Evolutionary conservation across 2,113 vertebrate genomes (phyloP), one percentile per base, ranked within the genome.

Genomic region (Eulemur rufifrons): DNA sequence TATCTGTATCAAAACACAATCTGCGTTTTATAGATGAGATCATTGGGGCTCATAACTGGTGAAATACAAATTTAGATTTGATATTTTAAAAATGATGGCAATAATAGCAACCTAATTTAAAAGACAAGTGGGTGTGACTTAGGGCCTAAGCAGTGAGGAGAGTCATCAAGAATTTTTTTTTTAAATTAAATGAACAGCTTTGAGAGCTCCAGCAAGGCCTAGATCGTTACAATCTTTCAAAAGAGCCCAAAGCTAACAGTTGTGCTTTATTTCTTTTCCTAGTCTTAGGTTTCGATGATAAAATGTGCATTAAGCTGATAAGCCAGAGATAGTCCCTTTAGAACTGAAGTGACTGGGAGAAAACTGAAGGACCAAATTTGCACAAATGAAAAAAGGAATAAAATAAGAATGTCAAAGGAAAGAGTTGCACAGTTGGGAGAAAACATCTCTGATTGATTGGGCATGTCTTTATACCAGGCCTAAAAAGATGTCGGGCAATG

Each of bases 41-140:
- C 18, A 59, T 6, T 81, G 45, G 45, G 29, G 25, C 56, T 73
- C 32, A 92, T 73, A 89, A 34, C 37, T 66, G 27, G 27, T 69
- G 66, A 94, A 89, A 83, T 54, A 74, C 2, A 90, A 95, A 92
- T 74, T 89, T 83, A 92, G 27, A 95, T 45, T 92, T 63, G 47
- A 37, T 78, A 68, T 63, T 84, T 76, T 92, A 68, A 83, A 71
- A 94, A 61, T 12, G 83, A 45, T 47, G 86, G 21, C 17, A 89
- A 32, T 2, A 32, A 47, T 20, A 76, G 89, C 59, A 56, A 85
- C 21, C 9, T 78, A 76, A 63, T 50, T 86, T 95, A 81, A 89
- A 92, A 61, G 12, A 84, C 84, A 21, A 94, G 5, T 96, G 15
- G 17, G 23, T 94, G 25, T 95, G 76, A 77, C 54, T 73, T 21